Evolutionary conservation across 2,113 vertebrate genomes (phyloP), one percentile per base, ranked within the genome.

Genomic region (Psammodynastes pulverulentus): DNA sequence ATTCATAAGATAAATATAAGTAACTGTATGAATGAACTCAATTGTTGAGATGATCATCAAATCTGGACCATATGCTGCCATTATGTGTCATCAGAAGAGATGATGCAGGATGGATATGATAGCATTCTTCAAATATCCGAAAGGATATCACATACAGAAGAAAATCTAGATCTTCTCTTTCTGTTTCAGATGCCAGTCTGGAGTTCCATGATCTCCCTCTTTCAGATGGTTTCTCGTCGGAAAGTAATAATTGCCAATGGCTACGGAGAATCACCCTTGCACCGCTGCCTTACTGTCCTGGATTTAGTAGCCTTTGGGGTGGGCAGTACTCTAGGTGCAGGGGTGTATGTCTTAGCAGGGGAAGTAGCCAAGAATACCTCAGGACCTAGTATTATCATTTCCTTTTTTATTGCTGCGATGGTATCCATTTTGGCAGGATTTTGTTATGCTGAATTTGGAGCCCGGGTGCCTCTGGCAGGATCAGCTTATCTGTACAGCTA

Each of bases 401-500:
- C 98, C 10, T 98, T 98, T 97, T 97, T 98, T 94, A 97, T 98
- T 2, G 98, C 98, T 0, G 98, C 98, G 0, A 0, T 97, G 93
- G 98, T 98, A 3, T 98, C 98, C 1, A 94, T 98, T 92, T 97
- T 98, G 39, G 98, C 98, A 2, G 98, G 98, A 48, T 93, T 98
- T 89, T 98, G 98, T 95, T 99, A 98, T 0, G 98, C 98, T 0
- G 98, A 99, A 94, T 97, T 98, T 0, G 98, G 98, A 45, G 96
- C 98, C 23, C 95, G 98, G 0, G 97, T 98, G 72, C 98, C 98
- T 10, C 97, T 98, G 93, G 98, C 98, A 0, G 98, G 98, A 84
- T 99, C 98, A 0, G 98, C 98, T 9, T 99, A 98, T 95, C 97
- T 98, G 21, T 98, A 99, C 97, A 98, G 98, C 96, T 98, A 98